Base-by-base conservation (phyloP, 2,797 vertebrate genomes). In the Peromyscus nudipes region DNA sequence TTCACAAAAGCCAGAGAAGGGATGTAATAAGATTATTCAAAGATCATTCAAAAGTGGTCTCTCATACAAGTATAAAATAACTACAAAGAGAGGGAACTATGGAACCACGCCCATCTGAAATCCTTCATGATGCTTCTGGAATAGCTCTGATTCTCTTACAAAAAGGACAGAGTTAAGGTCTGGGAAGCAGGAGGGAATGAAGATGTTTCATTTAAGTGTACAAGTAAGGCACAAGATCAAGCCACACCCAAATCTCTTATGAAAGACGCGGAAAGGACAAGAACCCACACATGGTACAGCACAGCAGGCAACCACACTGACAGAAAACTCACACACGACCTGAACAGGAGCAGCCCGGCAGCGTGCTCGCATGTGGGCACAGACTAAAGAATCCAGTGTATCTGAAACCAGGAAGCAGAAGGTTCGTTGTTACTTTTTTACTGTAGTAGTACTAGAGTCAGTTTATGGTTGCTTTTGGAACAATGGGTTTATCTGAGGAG, bases 181-280 rank as follows among this genome's bases (percentile, higher is more conserved):
- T 96, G 96, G 98, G 98, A 89, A 95, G 64, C 94, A 79, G 85
- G 92, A 97, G 97, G 97, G 98, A 98, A 98, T 98, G 98, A 97
- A 91, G 92, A 98, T 96, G 95, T 92, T 98, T 98, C 96, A 97
- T 98, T 98, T 98, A 98, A 98, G 98, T 98, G 99, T 99, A 99
- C 99, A 99, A 99, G 98, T 99, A 99, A 99, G 99, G 99, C 99
- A 99, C 99, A 99, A 98, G 99, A 99, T 98, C 99, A 99, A 99
- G 98, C 99, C 98, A 99, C 99, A 98, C 99, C 98, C 98, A 98
- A 98, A 98, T 98, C 98, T 98, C 98, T 98, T 98, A 98, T 98
- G 98, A 98, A 97, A 98, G 98, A 98, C 96, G 96, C 69, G 98
- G 98, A 96, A 97, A 98, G 98, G 98, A 98, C 98, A 71, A 98